phyloP scores from a whole-genome alignment of 1,140 invertebrate species.

The Drosophila sechellia region DNA sequence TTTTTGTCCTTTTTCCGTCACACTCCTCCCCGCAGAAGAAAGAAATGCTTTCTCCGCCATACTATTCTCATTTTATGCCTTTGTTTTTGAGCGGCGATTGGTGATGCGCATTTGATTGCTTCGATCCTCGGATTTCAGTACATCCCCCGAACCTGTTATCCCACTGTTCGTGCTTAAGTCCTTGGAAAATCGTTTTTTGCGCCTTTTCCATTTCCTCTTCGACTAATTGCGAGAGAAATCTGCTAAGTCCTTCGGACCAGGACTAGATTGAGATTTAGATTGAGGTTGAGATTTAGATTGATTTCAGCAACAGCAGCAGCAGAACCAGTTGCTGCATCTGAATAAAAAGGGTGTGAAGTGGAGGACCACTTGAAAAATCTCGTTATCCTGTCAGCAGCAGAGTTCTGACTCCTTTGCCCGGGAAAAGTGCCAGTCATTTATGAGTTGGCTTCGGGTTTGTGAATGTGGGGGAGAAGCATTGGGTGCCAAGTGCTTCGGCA shows the following conservation, averaged over 20 bases:
- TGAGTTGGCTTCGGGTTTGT: constrained; percentile 3
- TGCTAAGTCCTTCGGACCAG: constrained; percentile 44
- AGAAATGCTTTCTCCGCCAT: constrained; percentile 13
- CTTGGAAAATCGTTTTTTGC: constrained; percentile 70
- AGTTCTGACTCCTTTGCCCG: constrained; percentile 27
- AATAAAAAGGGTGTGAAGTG: constrained; percentile 66
- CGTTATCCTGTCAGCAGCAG: constrained; percentile 82
- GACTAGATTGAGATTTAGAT: constrained; percentile 20
- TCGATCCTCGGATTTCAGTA: constrained; percentile 17
- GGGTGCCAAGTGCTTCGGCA: constrained; percentile 51
- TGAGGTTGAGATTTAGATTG: constrained; percentile 21
- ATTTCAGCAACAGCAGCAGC: constrained; percentile 6
- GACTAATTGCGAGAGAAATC: constrained; percentile 83
- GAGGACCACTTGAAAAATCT: constrained; percentile 79
- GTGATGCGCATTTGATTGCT: constrained; percentile 82
- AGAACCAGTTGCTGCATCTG: constrained; percentile 9
- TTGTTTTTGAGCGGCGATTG: constrained; percentile 55
- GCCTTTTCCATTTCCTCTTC: constrained; percentile 45
- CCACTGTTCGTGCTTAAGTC: constrained; percentile 66
- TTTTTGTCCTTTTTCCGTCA: constrained; percentile 49
- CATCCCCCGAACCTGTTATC: constrained; percentile 13
- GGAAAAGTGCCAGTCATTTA: constrained; percentile 68
- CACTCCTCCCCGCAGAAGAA: constrained; percentile 36
- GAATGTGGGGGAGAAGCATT: constrained; percentile 1
- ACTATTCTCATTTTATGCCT: constrained; percentile 18